Percentiles rank a stretch among this genome's conserved stretches.
These are phyloP conservation scores for Hydraecia micacea DNA, from an alignment of 2,888 invertebrate species.

Conservation along the genomic window DNA sequence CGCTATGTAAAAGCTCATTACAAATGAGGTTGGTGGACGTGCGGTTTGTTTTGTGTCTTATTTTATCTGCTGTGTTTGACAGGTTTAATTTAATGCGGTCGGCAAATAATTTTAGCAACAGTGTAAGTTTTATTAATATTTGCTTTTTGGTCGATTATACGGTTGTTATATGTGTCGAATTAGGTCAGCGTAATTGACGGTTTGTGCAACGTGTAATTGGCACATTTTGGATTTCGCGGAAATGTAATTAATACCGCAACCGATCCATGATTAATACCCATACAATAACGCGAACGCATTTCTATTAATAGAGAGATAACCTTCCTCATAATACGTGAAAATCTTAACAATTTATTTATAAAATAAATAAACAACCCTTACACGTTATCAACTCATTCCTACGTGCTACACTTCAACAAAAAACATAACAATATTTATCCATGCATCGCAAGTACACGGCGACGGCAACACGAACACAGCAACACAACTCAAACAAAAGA, in stretches of 20 bases:
- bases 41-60: constrained; percentile 74
- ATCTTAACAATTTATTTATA: neutral
- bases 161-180: constrained; percentile 17
- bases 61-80: constrained; percentile 74
- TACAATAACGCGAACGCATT: neutral
- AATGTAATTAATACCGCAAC: constrained; percentile 2
- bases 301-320: neutral
- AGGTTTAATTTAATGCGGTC: constrained; percentile 73
- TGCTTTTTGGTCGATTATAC: constrained; percentile 28
- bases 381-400: neutral
- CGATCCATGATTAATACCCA: neutral
- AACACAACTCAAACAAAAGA: constrained; percentile 66
- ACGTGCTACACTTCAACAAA: constrained; percentile 12
- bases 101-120: constrained; percentile 53
- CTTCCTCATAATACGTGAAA: neutral
- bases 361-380: neutral
- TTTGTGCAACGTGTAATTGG: constrained; percentile 7
- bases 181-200: constrained; percentile 19
- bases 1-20: constrained; percentile 77
- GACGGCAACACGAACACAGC: constrained; percentile 8
- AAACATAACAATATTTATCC: constrained; percentile 32
- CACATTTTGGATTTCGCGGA: neutral
- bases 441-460: constrained; percentile 27
- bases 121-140: constrained; percentile 36
- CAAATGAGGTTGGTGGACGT: constrained; percentile 74